Evolutionary conservation across 2,888 invertebrate species (phyloP).

Genomic region (Aphrophora alni): DNA sequence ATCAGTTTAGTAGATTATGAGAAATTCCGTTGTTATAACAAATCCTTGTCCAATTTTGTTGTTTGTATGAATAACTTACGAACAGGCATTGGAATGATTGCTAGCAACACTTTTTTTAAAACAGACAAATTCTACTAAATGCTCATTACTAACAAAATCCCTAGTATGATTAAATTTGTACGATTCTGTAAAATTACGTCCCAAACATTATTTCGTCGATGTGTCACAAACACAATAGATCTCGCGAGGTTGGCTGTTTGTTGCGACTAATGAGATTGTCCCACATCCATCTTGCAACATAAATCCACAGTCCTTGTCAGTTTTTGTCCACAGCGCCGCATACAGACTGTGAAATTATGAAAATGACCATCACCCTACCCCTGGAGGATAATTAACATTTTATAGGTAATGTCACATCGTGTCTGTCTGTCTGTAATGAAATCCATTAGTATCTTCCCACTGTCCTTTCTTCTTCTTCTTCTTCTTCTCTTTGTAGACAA

Average conservation of each 20-base stretch:
- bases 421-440: background rate
- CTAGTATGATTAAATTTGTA: too few species aligned
- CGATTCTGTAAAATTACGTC: too few species aligned
- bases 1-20: too few species aligned
- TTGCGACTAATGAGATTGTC: background rate
- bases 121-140: too few species aligned
- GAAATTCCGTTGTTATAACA: too few species aligned
- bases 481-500: background rate
- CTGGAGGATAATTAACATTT: background rate
- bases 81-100: too few species aligned
- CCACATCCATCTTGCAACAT: background rate
- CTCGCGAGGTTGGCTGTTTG: background rate
- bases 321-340: slow-evolving; percentile 5
- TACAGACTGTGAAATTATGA: background rate
- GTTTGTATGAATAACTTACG: too few species aligned
- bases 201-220: too few species aligned
- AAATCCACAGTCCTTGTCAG: background rate
- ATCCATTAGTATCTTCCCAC: background rate
- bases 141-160: too few species aligned
- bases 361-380: background rate
- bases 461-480: background rate
- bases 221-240: background rate
- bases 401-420: background rate
- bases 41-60: too few species aligned
- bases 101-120: too few species aligned